Conservation (phyloP, 2,888 invertebrate genomes). For the Cephus nigrinus region DNA sequence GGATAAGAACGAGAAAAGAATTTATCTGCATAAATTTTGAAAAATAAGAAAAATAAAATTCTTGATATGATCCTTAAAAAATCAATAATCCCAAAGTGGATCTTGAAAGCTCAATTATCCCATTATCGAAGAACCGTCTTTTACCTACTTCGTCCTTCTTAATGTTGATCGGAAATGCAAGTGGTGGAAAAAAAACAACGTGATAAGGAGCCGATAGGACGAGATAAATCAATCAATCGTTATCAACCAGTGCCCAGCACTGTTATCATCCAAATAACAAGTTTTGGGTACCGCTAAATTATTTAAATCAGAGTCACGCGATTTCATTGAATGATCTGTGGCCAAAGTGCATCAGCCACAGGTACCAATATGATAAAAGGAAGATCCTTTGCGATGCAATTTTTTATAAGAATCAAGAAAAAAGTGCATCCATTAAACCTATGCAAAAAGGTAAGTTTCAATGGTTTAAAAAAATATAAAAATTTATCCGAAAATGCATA, state of each 20-base stretch:
- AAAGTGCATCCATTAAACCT: too few relatives aligned
- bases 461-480: too few relatives aligned
- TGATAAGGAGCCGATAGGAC: neutral
- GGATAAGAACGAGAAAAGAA: neutral
- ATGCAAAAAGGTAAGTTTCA: too few relatives aligned
- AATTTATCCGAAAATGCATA: neutral
- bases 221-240: too few relatives aligned
- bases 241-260: neutral
- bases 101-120: neutral
- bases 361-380: too few relatives aligned
- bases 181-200: neutral
- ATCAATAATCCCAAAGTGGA: neutral
- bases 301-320: too few relatives aligned
- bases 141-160: neutral
- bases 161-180: neutral
- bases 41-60: neutral
- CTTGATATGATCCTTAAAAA: neutral
- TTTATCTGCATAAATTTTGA: neutral
- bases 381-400: too few relatives aligned
- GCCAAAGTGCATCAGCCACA: too few relatives aligned
- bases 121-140: too few relatives aligned
- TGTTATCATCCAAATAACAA: conserved; percentile 4
- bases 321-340: too few relatives aligned
- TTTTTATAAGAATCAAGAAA: too few relatives aligned
- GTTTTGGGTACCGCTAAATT: neutral